Conservation (phyloP, 2,888 invertebrate species). For the Frankliniella intonsa region DNA sequence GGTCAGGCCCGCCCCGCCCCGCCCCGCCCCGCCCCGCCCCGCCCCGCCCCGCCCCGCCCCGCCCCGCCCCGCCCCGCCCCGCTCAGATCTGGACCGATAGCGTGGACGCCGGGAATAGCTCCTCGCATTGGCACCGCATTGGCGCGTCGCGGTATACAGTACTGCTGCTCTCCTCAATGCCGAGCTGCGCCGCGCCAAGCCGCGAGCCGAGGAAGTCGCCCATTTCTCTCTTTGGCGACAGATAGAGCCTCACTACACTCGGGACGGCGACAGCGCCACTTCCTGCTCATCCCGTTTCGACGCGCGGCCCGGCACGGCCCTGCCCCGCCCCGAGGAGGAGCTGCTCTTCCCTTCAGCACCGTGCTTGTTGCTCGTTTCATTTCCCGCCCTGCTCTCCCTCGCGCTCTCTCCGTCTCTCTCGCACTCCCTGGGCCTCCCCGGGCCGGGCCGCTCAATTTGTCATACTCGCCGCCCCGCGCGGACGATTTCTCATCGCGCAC, state of each 20-base stretch:
- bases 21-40: not conserved
- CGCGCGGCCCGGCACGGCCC: no score
- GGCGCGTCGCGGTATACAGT: no score
- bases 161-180: no score
- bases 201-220: no score
- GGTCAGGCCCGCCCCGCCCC: not conserved
- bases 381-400: not conserved
- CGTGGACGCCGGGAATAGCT: slow-evolving; percentile 18
- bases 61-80: not conserved
- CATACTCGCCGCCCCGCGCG: not conserved
- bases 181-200: no score
- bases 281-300: no score
- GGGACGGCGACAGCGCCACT: no score
- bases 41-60: not conserved
- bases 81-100: slow-evolving; percentile 22
- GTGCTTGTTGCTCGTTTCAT: not conserved
- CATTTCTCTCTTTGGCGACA: no score
- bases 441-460: not conserved
- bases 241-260: no score
- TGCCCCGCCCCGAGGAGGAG: no score
- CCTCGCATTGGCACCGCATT: slow-evolving; percentile 16
- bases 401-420: not conserved
- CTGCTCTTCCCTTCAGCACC: no score
- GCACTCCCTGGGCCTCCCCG: not conserved
- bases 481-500: slow-evolving; percentile 8